Evolutionary conservation across 2,888 invertebrate species (phyloP).

Genomic region (Portevinia maculata): DNA sequence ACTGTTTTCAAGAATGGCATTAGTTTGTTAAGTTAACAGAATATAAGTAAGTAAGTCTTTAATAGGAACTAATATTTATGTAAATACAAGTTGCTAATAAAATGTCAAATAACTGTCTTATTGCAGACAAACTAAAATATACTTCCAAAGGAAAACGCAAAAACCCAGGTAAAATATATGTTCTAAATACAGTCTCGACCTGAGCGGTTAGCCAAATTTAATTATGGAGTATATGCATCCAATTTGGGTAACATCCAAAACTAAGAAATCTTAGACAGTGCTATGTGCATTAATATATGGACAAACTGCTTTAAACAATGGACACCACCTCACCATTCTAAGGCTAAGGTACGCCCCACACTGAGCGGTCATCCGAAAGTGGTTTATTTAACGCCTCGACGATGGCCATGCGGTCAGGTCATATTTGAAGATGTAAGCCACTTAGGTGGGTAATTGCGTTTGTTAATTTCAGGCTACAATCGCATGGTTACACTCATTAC

Average conservation of each 20-base stretch:
- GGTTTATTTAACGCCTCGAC: constrained; percentile 54
- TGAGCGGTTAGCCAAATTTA: too few relatives aligned
- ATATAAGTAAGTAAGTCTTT: too few relatives aligned
- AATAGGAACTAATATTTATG: too few relatives aligned
- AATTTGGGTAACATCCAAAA: constrained; percentile 9
- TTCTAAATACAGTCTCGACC: too few relatives aligned
- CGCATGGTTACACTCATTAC: constrained; percentile 28
- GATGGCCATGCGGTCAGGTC: constrained; percentile 23
- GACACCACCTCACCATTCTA: constrained; percentile 4
- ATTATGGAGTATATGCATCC: constrained; percentile 9
- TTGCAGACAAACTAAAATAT: too few relatives aligned
- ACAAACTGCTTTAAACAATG: background rate
- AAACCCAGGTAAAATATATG: too few relatives aligned
- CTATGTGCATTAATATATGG: background rate
- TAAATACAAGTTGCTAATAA: too few relatives aligned
- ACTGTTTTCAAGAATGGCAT: background rate
- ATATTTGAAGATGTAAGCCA: constrained; percentile 41
- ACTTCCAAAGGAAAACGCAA: too few relatives aligned
- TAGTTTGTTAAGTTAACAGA: too few relatives aligned
- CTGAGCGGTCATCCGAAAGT: constrained; percentile 2
- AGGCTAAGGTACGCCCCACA: background rate
- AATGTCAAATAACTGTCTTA: too few relatives aligned
- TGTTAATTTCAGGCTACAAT: constrained; percentile 45
- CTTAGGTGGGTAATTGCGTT: constrained; percentile 51
- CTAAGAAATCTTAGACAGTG: background rate